Evolutionary conservation across 2,888 invertebrate genomes (phyloP), one percentile per base, ranked within the genome.

Genomic region (Drosophila putrida): DNA sequence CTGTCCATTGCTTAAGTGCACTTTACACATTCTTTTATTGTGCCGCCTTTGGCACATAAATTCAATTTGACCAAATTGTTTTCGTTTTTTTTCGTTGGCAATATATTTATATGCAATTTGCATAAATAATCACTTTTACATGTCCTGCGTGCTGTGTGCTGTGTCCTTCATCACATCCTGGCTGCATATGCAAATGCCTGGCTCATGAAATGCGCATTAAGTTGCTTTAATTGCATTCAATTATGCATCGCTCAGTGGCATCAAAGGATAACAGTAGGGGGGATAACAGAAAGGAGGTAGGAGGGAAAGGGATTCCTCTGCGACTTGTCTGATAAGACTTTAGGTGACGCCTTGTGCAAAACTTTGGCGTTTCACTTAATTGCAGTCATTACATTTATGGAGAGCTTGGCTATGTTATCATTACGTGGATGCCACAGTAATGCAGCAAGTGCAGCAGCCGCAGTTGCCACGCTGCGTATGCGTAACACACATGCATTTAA

Each of bases 181-280:
- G 62, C 76, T 75, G 66, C 70, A 75, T 68, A 85, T 90, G 80
- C 81, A 88, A 88, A 88, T 89, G 71, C 49, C 39, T 53, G 68
- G 59, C 66, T 68, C 73, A 90, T 85, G 79, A 82, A 84, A 80
- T 73, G 72, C 81, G 69, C 90, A 90, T 90, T 89, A 90, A 90
- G 76, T 80, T 82, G 75, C 81, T 88, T 82, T 90, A 90, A 90
- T 88, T 82, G 84, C 89, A 88, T 89, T 90, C 89, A 89, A 90
- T 89, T 89, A 89, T 88, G 84, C 88, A 64, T 60, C 75, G 64
- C 78, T 77, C 63, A 61, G 61, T 62, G 53, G 10, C 20, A 27
- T 20, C 60, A 41, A 33, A 25, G 54, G 31, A 46, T 57, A 57
- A 33, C 25, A 13, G 25, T 9, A 15, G 51, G 25, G 5, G 8